These are phyloP conservation scores for Cephus runcator DNA, from an alignment of 2,888 invertebrate genomes.

Conservation along the genomic window DNA sequence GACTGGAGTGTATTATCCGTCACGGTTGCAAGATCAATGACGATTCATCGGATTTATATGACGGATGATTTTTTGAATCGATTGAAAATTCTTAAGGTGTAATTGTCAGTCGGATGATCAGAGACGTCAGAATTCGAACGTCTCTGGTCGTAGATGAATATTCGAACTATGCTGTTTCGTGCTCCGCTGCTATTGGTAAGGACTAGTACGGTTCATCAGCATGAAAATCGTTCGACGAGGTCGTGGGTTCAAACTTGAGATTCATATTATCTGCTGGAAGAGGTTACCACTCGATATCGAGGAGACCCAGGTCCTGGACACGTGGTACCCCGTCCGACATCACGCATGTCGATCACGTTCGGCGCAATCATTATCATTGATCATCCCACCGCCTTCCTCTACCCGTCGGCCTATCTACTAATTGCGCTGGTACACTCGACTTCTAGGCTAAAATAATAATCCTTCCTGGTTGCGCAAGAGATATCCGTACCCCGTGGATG, in stretches of 20 bases:
- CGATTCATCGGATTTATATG: too few relatives aligned
- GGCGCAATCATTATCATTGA: slow-evolving; percentile 58
- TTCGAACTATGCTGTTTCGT: background rate
- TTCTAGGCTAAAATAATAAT: slow-evolving; percentile 1
- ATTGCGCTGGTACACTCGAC: slow-evolving; percentile 33
- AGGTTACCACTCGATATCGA: background rate
- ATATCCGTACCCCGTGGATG: too few relatives aligned
- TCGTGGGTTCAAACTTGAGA: slow-evolving; percentile 16
- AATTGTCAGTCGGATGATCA: too few relatives aligned
- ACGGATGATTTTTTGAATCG: too few relatives aligned
- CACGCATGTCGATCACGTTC: slow-evolving; percentile 58
- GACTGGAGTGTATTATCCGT: slow-evolving; percentile 10
- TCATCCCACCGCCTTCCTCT: slow-evolving; percentile 38
- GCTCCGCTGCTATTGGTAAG: background rate
- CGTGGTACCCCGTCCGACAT: slow-evolving; percentile 37
- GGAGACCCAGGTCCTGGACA: slow-evolving; percentile 18
- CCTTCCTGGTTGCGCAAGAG: too few relatives aligned
- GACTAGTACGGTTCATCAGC: slow-evolving; percentile 17
- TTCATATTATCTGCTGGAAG: slow-evolving; percentile 36
- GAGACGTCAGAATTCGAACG: too few relatives aligned
- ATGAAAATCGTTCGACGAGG: slow-evolving; percentile 27
- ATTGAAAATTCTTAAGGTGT: too few relatives aligned
- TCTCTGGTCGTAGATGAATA: too few relatives aligned
- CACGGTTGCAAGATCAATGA: background rate
- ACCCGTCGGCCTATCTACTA: slow-evolving; percentile 38